Conservation (phyloP, 2,797 vertebrate genomes). For the Liasis olivaceus region DNA sequence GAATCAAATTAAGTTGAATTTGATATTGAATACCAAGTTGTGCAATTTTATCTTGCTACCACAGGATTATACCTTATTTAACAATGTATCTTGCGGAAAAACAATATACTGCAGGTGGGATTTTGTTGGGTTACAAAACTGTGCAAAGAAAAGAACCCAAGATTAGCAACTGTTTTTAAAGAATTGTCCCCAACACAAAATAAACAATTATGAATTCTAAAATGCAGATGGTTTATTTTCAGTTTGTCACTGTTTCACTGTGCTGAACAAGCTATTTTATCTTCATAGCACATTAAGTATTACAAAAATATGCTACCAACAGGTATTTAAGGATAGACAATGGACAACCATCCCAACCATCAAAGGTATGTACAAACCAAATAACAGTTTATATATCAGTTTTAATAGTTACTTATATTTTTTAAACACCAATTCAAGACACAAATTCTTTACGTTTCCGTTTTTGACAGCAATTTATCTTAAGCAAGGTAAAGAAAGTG, state of each 20-base stretch:
- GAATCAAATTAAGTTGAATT: not conserved
- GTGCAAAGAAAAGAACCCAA: not conserved
- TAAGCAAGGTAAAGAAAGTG: constrained; percentile 51
- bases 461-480: constrained; percentile 56
- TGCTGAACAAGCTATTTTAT: not conserved
- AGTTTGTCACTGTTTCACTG: not conserved
- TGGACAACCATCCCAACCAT: constrained; percentile 50
- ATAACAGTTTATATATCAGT: constrained; percentile 13
- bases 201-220: not conserved
- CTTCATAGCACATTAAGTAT: constrained; percentile 59
- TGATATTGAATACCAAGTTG: not conserved
- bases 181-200: not conserved
- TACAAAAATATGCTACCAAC: constrained; percentile 65
- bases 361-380: constrained; percentile 32
- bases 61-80: not conserved
- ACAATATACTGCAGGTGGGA: not conserved
- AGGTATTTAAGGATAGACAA: constrained; percentile 51
- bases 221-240: constrained; percentile 55
- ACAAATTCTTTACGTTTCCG: constrained; percentile 58
- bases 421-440: constrained; percentile 33
- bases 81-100: not conserved
- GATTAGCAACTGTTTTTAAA: not conserved
- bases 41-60: not conserved
- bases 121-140: not conserved
- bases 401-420: constrained; percentile 7